A percentile compares a stretch with the other conserved stretches of the same genome.
Conservation (phyloP, 2,888 invertebrate genomes). For the Drosophila mimetica region DNA sequence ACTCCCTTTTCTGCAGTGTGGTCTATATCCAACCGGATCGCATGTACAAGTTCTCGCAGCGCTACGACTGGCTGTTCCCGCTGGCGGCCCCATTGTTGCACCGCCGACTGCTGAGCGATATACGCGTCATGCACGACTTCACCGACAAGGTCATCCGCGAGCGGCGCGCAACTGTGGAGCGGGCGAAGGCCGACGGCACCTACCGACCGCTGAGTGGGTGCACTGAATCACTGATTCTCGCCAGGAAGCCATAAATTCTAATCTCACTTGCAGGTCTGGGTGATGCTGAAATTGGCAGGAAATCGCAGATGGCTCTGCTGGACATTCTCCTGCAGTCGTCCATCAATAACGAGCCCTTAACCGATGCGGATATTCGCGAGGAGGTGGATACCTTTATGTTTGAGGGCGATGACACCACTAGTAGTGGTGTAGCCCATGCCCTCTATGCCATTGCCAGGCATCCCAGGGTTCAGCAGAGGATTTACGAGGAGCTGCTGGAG, state of each 20-base stretch:
- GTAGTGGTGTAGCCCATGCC: conserved; percentile 72
- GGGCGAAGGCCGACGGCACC: conserved; percentile 61
- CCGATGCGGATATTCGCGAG: conserved; percentile 86
- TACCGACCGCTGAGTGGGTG: conserved; percentile 60
- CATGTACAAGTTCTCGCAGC: conserved; percentile 69
- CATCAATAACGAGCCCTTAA: conserved; percentile 86
- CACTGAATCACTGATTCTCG: conserved; percentile 21
- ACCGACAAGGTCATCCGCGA: conserved; percentile 75
- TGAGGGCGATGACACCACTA: conserved; percentile 84
- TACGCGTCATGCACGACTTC: conserved; percentile 73
- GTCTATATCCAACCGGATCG: conserved; percentile 70
- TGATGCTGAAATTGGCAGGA: conserved; percentile 84
- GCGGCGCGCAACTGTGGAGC: conserved; percentile 59
- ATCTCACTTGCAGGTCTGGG: conserved; percentile 47
- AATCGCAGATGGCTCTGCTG: conserved; percentile 87
- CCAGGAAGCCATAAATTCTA: conserved; percentile 1
- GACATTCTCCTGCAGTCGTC: conserved; percentile 87
- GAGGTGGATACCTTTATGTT: conserved; percentile 91
- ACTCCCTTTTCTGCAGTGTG: conserved; percentile 45
- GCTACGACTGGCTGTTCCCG: conserved; percentile 71
- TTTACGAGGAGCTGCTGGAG: conserved; percentile 64
- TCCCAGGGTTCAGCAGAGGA: conserved; percentile 67
- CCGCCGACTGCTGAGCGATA: conserved; percentile 51
- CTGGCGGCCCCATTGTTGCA: conserved; percentile 60
- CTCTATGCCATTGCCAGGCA: conserved; percentile 71